These are phyloP conservation scores for Brachionus plicatilis DNA, from an alignment of 1,140 invertebrate species.

Conservation along the genomic window DNA sequence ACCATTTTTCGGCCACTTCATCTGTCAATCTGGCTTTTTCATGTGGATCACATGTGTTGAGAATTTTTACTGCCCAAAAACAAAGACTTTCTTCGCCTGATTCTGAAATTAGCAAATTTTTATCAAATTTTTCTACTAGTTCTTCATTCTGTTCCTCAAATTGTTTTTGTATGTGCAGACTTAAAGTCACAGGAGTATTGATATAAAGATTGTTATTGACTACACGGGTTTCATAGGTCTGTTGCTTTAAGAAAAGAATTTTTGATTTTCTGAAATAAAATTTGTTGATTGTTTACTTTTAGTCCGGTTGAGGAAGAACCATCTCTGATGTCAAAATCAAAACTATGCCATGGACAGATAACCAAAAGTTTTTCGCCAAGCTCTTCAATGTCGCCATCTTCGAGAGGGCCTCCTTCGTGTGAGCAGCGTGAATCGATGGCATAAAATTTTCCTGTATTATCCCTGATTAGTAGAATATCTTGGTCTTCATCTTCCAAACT, in stretches of 20 bases:
- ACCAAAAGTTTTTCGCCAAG: slow-evolving; percentile 42
- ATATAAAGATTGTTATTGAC: slow-evolving; percentile 41
- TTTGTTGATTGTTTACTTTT: slow-evolving; percentile 36
- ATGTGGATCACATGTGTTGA: slow-evolving; percentile 42
- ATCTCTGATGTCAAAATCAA: slow-evolving; percentile 43
- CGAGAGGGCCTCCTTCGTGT: slow-evolving; percentile 45
- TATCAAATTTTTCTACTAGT: neutral
- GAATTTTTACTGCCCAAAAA: slow-evolving; percentile 43
- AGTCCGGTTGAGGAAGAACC: slow-evolving; percentile 43
- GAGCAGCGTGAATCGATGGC: slow-evolving; percentile 44
- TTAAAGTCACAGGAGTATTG: slow-evolving; percentile 41
- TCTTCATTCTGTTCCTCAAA: slow-evolving; percentile 42
- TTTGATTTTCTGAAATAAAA: neutral
- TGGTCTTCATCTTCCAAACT: slow-evolving; percentile 43
- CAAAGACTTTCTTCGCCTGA: slow-evolving; percentile 40
- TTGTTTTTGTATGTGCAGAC: slow-evolving; percentile 42
- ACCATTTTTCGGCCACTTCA: slow-evolving; percentile 42
- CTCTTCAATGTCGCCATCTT: slow-evolving; percentile 45
- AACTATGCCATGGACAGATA: slow-evolving; percentile 45
- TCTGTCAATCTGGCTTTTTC: slow-evolving; percentile 43
- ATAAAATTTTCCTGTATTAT: slow-evolving; percentile 41
- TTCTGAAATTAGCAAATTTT: neutral
- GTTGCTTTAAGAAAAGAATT: neutral
- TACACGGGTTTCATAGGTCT: slow-evolving; percentile 38
- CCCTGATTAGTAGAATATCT: slow-evolving; percentile 43